Percentiles rank a stretch among this genome's conserved stretches.
Evolutionary conservation across 2,888 invertebrate genomes (phyloP).

Genomic region (Proisotoma minuta): DNA sequence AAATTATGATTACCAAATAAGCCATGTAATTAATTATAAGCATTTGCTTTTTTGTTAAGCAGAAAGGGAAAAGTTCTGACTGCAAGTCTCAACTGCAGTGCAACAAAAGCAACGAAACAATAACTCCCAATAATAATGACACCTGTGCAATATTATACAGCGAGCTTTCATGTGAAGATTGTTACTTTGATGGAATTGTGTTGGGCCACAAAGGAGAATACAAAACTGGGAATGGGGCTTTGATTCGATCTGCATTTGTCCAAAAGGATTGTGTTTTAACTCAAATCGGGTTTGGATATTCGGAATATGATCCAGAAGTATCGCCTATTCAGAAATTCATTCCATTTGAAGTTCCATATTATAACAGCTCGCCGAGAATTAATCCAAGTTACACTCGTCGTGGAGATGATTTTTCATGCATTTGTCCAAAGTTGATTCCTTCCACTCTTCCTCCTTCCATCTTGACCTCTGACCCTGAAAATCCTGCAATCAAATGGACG

Average conservation of each 20-base stretch:
- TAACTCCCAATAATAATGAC: too few relatives aligned
- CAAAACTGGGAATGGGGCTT: neutral
- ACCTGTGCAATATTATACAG: neutral
- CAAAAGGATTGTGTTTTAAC: neutral
- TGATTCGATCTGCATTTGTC: neutral
- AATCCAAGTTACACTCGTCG: neutral
- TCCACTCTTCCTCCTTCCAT: too few relatives aligned
- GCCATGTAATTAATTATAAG: too few relatives aligned
- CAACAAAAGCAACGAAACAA: too few relatives aligned
- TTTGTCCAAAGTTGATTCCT: neutral
- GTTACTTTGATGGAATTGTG: neutral
- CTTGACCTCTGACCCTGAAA: neutral
- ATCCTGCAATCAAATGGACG: neutral
- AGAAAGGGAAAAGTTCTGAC: too few relatives aligned
- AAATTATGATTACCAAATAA: neutral
- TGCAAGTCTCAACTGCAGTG: too few relatives aligned
- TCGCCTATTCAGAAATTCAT: neutral
- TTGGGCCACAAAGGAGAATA: neutral
- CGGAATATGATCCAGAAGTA: neutral
- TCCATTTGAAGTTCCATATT: neutral
- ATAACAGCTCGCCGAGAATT: too few relatives aligned
- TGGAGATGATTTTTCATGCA: neutral
- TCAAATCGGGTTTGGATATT: neutral
- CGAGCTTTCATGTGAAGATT: neutral
- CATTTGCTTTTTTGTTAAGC: too few relatives aligned